Evolutionary conservation across 2,888 invertebrate species (phyloP).

Genomic region (Sinotaia quadrata): DNA sequence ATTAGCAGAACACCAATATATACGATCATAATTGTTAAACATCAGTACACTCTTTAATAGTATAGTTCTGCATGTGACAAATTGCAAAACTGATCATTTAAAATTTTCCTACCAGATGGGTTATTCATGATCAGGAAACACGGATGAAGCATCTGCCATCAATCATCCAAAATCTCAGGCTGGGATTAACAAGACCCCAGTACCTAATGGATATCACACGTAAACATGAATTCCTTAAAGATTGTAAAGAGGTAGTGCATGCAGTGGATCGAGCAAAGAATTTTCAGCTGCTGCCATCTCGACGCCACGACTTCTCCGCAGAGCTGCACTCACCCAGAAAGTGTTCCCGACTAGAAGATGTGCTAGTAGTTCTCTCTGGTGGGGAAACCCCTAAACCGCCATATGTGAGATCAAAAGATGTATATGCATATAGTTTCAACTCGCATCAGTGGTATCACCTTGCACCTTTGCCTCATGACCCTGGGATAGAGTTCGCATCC

Average conservation of each 20-base stretch:
- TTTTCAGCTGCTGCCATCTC: constrained; percentile 56
- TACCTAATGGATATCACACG: constrained; percentile 47
- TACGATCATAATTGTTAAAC: no score
- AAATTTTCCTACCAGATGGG: constrained; percentile 75
- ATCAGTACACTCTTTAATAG: no score
- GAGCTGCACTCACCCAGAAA: constrained; percentile 48
- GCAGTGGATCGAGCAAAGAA: constrained; percentile 58
- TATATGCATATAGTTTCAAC: constrained; percentile 56
- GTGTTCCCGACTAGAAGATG: constrained; percentile 51
- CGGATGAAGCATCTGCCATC: constrained; percentile 68
- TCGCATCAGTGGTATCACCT: constrained; percentile 56
- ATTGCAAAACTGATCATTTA: no score
- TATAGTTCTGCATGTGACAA: no score
- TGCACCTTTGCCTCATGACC: constrained; percentile 57
- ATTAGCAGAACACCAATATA: no score
- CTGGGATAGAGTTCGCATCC: constrained; percentile 61
- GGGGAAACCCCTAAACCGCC: constrained; percentile 60
- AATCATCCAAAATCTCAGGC: constrained; percentile 42
- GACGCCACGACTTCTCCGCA: constrained; percentile 56
- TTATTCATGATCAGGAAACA: constrained; percentile 76
- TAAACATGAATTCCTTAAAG: constrained; percentile 44
- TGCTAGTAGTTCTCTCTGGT: constrained; percentile 57
- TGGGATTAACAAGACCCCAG: constrained; percentile 53
- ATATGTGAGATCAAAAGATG: constrained; percentile 55
- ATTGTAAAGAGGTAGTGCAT: constrained; percentile 46